Percentiles rank a stretch among this genome's conserved stretches.
Conservation (phyloP, 1,140 invertebrate genomes). For the Pseudomyrmex dendroicus region DNA sequence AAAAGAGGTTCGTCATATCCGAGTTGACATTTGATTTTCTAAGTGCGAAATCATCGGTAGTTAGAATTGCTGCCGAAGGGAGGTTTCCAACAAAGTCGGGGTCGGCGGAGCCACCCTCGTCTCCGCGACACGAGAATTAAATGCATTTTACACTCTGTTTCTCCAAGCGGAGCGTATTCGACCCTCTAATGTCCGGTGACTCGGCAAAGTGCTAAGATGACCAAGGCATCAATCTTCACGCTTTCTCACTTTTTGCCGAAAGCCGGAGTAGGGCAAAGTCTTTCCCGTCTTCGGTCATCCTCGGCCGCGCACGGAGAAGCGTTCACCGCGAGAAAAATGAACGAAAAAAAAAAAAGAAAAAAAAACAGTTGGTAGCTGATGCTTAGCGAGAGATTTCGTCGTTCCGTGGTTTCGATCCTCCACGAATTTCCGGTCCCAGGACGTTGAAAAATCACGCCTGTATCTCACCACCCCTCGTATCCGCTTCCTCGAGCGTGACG, state of each 20-base stretch:
- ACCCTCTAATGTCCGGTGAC: slow-evolving; percentile 79
- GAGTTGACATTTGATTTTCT: slow-evolving; percentile 60
- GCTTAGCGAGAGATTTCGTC: slow-evolving; percentile 24
- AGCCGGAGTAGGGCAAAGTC: slow-evolving; percentile 56
- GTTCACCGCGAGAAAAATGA: slow-evolving; percentile 6
- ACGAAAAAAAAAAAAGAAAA: neutral
- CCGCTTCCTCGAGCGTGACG: slow-evolving; percentile 52
- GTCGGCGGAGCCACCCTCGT: slow-evolving; percentile 47
- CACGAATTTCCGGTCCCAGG: slow-evolving; percentile 61
- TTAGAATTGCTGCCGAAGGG: slow-evolving; percentile 41
- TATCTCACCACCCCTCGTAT: slow-evolving; percentile 18
- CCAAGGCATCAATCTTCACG: slow-evolving; percentile 78
- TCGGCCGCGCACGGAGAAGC: neutral
- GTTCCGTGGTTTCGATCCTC: slow-evolving; percentile 63
- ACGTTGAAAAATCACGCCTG: slow-evolving; percentile 73
- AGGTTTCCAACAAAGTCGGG: slow-evolving; percentile 52
- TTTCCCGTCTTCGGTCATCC: slow-evolving; percentile 48
- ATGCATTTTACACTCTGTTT: slow-evolving; percentile 80
- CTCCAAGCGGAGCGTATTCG: slow-evolving; percentile 47
- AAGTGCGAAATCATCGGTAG: slow-evolving; percentile 64
- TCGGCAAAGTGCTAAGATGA: slow-evolving; percentile 78
- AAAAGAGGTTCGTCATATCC: slow-evolving; percentile 1
- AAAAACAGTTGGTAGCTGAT: slow-evolving; percentile 51
- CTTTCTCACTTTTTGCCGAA: slow-evolving; percentile 74
- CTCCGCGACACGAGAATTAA: slow-evolving; percentile 74